Conservation (phyloP, 2,888 invertebrate genomes). For the Calameuta idolon region DNA sequence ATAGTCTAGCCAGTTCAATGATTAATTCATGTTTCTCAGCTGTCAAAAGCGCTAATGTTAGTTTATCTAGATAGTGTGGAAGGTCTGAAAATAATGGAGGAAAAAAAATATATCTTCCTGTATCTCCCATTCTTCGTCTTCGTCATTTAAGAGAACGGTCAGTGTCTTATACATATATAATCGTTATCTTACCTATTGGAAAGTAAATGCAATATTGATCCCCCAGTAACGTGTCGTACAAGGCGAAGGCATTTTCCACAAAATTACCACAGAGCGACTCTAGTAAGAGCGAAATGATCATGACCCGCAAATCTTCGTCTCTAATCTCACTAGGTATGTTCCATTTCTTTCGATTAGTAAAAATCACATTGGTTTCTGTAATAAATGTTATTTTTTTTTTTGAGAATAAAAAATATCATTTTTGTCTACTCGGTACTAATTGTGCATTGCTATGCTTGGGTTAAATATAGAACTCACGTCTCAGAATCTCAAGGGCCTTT, state of each 20-base stretch:
- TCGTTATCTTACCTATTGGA: constrained; percentile 50
- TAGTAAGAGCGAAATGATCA: constrained; percentile 44
- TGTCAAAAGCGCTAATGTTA: constrained; percentile 34
- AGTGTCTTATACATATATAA: not conserved
- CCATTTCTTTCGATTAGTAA: constrained; percentile 42
- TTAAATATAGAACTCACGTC: constrained; percentile 44
- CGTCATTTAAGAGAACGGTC: not conserved
- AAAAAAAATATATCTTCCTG: constrained; percentile 16
- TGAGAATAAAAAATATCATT: constrained; percentile 16
- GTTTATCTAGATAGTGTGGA: constrained; percentile 35
- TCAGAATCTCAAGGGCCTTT: constrained; percentile 49
- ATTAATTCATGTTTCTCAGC: constrained; percentile 28
- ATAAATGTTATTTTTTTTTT: constrained; percentile 14
- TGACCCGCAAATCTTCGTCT: constrained; percentile 39
- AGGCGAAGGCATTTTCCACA: constrained; percentile 39
- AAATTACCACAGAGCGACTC: constrained; percentile 37
- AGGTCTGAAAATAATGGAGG: constrained; percentile 42
- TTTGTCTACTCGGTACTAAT: not conserved
- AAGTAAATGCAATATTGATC: constrained; percentile 44
- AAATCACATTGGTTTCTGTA: constrained; percentile 47
- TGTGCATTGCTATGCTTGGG: not conserved
- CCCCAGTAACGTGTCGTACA: constrained; percentile 44
- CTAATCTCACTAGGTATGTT: constrained; percentile 29
- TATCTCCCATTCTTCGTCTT: not conserved
- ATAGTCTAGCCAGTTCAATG: constrained; percentile 32